These are phyloP conservation scores for Rhinichthys klamathensis DNA, from an alignment of 2,113 vertebrate species.

Conservation along the genomic window DNA sequence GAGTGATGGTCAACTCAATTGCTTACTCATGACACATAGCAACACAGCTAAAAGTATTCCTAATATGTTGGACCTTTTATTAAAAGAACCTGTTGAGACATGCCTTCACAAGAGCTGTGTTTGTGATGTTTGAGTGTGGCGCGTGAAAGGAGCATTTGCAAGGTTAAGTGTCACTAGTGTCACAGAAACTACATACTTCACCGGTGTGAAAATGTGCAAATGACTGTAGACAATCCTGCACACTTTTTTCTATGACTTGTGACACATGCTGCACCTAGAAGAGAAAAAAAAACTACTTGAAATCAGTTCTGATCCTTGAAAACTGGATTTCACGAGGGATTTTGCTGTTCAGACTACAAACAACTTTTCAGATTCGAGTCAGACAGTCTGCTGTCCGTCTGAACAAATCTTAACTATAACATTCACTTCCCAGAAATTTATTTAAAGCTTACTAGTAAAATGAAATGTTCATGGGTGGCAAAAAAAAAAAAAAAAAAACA, in stretches of 20 bases:
- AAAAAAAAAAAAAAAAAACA: not conserved
- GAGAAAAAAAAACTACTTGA: not conserved
- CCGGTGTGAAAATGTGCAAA: not conserved
- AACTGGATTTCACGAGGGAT: not conserved
- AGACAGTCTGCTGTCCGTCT: not conserved
- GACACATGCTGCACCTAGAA: not conserved
- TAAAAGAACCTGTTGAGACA: no score
- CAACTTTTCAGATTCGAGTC: not conserved
- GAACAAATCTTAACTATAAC: not conserved
- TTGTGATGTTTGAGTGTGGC: no score
- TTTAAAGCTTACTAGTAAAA: not conserved
- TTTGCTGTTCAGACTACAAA: not conserved
- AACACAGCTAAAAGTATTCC: no score
- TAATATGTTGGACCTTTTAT: no score
- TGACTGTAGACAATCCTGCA: not conserved
- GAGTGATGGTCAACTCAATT: no score
- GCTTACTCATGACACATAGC: no score
- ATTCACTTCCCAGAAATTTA: not conserved
- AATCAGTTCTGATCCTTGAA: not conserved
- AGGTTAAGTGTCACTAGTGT: no score
- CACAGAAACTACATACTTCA: no score
- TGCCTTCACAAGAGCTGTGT: no score
- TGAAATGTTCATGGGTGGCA: not conserved
- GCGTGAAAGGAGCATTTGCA: no score
- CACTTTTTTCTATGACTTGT: not conserved